phyloP scores from a whole-genome alignment of 1,140 invertebrate genomes.

The Samia ricini region DNA sequence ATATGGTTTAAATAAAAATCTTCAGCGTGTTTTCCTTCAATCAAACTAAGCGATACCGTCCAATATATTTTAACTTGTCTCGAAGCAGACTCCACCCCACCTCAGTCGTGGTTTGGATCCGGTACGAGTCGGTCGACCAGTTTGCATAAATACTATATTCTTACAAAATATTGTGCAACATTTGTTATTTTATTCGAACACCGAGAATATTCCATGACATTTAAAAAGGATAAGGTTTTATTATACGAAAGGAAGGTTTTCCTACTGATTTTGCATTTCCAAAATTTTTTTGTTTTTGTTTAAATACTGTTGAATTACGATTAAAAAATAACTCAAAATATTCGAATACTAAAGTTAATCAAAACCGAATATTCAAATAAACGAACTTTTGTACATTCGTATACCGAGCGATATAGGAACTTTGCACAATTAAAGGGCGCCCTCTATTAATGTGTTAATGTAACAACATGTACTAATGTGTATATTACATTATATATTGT shows the following conservation, averaged over 20 bases:
- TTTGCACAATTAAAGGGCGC: no score
- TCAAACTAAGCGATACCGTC: not conserved
- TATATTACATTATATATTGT: no score
- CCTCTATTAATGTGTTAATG: no score
- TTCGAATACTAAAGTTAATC: no score
- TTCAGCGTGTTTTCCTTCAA: not conserved
- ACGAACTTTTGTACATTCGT: no score
- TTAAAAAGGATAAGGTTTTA: not conserved
- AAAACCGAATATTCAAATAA: no score
- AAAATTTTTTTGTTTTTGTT: not conserved
- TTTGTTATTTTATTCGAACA: not conserved
- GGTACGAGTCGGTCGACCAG: constrained; percentile 17
- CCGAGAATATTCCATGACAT: constrained; percentile 31
- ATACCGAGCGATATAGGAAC: no score
- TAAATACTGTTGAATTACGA: no score
- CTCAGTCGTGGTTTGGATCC: constrained; percentile 21
- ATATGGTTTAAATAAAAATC: not conserved
- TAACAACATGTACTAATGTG: no score
- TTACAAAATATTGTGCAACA: constrained; percentile 40
- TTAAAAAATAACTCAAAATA: no score
- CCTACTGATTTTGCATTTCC: not conserved
- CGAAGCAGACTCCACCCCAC: constrained; percentile 35
- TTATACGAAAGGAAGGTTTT: not conserved
- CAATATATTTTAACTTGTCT: not conserved
- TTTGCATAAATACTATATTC: constrained; percentile 26